phyloP scores from a whole-genome alignment of 2,888 invertebrate species.

The Caenorhabditis macrosperma region DNA sequence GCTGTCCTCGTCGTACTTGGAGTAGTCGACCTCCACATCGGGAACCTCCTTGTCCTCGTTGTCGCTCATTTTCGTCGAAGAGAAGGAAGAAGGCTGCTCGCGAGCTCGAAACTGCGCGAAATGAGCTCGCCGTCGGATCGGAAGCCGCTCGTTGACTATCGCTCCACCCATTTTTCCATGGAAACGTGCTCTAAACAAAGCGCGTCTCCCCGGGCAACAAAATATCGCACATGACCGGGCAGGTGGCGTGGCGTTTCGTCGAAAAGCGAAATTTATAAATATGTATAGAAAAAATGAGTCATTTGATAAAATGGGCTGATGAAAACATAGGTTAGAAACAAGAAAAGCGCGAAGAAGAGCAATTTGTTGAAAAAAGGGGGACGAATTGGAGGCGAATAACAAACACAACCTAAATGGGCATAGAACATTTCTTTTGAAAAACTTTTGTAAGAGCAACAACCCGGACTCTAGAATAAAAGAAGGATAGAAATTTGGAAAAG shows the following conservation, averaged over 20 bases:
- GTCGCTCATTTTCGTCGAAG: constrained; percentile 61
- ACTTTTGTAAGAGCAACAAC: no score
- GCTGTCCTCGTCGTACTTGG: constrained; percentile 70
- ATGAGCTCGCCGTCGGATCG: constrained; percentile 7
- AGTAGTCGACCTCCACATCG: constrained; percentile 63
- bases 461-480: no score
- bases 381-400: no score
- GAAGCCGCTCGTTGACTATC: background rate
- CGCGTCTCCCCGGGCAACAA: background rate
- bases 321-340: background rate
- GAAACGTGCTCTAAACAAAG: constrained; percentile 32
- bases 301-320: background rate
- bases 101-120: background rate
- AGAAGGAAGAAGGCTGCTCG: background rate
- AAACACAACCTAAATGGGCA: no score
- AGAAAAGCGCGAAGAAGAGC: background rate
- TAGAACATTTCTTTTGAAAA: no score
- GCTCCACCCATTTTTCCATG: constrained; percentile 25
- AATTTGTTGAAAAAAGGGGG: no score
- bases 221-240: background rate
- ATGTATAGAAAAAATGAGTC: background rate
- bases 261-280: constrained; percentile 7
- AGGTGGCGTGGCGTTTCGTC: background rate
- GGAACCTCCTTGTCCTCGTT: constrained; percentile 44
- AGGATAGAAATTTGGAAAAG: no score